Percentiles rank a stretch among this genome's conserved stretches.
Conservation (phyloP, 2,888 invertebrate species). For the Parnassius glacialis region DNA sequence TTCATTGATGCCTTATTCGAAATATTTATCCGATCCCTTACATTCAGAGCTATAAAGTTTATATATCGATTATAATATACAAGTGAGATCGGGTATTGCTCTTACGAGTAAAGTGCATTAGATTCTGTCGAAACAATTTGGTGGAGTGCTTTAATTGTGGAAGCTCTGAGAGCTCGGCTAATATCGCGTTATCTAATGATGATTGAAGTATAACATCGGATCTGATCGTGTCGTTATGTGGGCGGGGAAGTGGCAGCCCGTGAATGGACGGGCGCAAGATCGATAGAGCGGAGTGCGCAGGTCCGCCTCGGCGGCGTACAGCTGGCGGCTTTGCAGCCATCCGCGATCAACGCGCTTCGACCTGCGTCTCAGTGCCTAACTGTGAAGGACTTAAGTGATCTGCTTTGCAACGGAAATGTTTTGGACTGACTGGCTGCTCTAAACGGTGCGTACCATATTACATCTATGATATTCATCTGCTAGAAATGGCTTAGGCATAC, state of each 20-base stretch:
- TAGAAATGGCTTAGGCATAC: background rate
- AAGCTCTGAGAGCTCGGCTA: slow-evolving; percentile 53
- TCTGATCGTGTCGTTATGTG: slow-evolving; percentile 60
- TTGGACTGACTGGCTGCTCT: slow-evolving; percentile 53
- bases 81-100: slow-evolving; percentile 7
- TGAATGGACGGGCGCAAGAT: slow-evolving; percentile 70
- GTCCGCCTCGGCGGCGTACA: slow-evolving; percentile 53
- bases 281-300: slow-evolving; percentile 75
- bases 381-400: slow-evolving; percentile 56
- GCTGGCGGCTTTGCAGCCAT: slow-evolving; percentile 60
- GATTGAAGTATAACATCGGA: slow-evolving; percentile 68
- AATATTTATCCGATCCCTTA: background rate
- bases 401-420: slow-evolving; percentile 57
- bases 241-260: slow-evolving; percentile 65
- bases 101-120: slow-evolving; percentile 20
- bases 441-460: slow-evolving; percentile 63
- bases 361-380: slow-evolving; percentile 55
- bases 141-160: slow-evolving; percentile 57
- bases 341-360: slow-evolving; percentile 48
- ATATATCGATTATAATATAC: slow-evolving; percentile 3
- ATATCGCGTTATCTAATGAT: slow-evolving; percentile 73
- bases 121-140: slow-evolving; percentile 48
- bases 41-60: background rate
- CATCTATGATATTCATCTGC: background rate
- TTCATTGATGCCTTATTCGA: slow-evolving; percentile 14